These are phyloP conservation scores for Trichopoda pennipes DNA, from an alignment of 2,888 invertebrate species.

Conservation along the genomic window DNA sequence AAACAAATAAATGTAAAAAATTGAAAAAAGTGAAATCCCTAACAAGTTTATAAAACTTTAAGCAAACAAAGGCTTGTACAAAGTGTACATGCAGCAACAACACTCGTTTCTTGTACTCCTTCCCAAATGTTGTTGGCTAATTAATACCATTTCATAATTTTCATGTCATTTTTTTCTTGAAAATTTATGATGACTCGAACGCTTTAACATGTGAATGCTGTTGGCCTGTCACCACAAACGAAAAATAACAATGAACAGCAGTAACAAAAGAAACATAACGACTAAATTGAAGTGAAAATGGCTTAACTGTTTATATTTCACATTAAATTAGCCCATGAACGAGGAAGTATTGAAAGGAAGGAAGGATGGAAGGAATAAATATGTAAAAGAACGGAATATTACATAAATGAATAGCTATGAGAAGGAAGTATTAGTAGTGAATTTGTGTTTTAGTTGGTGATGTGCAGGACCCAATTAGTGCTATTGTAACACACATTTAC, in stretches of 20 bases:
- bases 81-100: background rate
- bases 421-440: conserved; percentile 1
- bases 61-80: conserved; percentile 55
- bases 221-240: conserved; percentile 61
- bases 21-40: conserved; percentile 8
- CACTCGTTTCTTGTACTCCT: conserved; percentile 12
- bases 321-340: conserved; percentile 5
- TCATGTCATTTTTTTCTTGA: conserved; percentile 59
- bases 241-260: conserved; percentile 44
- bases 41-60: conserved; percentile 47
- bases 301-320: conserved; percentile 34
- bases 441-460: background rate
- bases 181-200: conserved; percentile 64
- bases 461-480: conserved; percentile 39
- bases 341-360: background rate
- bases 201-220: conserved; percentile 61
- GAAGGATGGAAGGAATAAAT: background rate
- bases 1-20: background rate
- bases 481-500: conserved; percentile 37
- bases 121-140: conserved; percentile 48
- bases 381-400: conserved; percentile 5
- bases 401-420: background rate
- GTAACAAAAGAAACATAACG: conserved; percentile 34
- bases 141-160: conserved; percentile 64
- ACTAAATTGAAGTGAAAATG: conserved; percentile 52